These are phyloP conservation scores for Dunckerocampus dactyliophorus DNA, from an alignment of 2,113 vertebrate genomes.

Conservation along the genomic window DNA sequence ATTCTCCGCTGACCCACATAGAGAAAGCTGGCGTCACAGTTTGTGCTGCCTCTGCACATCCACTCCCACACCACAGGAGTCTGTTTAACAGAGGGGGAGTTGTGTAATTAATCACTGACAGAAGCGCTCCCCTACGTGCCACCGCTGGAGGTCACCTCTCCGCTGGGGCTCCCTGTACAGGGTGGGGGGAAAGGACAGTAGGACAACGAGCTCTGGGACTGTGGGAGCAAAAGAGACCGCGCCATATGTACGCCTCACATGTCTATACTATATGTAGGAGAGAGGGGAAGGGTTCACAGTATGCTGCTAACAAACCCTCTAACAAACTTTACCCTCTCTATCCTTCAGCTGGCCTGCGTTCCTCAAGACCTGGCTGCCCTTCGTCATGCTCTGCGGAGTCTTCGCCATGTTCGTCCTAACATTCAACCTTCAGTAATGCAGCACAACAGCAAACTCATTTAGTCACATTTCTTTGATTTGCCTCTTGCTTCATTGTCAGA, in stretches of 20 bases:
- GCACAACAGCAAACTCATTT: neutral
- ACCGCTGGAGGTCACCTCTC: slow-evolving; percentile 54
- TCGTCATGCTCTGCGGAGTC: slow-evolving; percentile 83
- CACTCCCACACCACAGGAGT: slow-evolving; percentile 30
- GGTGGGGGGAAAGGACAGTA: slow-evolving; percentile 36
- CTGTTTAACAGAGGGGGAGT: slow-evolving; percentile 41
- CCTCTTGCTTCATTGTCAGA: slow-evolving; percentile 12
- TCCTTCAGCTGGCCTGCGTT: slow-evolving; percentile 80
- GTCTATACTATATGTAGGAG: slow-evolving; percentile 13
- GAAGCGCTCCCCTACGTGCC: slow-evolving; percentile 30
- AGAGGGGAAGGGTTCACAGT: neutral
- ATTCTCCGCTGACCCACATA: slow-evolving; percentile 54
- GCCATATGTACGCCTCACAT: slow-evolving; percentile 14
- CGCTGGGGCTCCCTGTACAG: slow-evolving; percentile 33
- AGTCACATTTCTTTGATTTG: neutral
- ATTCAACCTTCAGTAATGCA: slow-evolving; percentile 79
- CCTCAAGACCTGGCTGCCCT: slow-evolving; percentile 97
- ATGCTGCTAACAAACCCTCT: slow-evolving; percentile 20
- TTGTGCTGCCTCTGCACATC: slow-evolving; percentile 49
- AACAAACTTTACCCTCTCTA: slow-evolving; percentile 11
- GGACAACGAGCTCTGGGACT: slow-evolving; percentile 12
- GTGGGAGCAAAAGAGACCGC: slow-evolving; percentile 11
- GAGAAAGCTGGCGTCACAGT: slow-evolving; percentile 25
- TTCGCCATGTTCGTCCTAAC: slow-evolving; percentile 80
- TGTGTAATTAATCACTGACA: slow-evolving; percentile 65